Evolutionary conservation across 2,113 vertebrate genomes (phyloP).

Genomic region (Empidonax alnorum): DNA sequence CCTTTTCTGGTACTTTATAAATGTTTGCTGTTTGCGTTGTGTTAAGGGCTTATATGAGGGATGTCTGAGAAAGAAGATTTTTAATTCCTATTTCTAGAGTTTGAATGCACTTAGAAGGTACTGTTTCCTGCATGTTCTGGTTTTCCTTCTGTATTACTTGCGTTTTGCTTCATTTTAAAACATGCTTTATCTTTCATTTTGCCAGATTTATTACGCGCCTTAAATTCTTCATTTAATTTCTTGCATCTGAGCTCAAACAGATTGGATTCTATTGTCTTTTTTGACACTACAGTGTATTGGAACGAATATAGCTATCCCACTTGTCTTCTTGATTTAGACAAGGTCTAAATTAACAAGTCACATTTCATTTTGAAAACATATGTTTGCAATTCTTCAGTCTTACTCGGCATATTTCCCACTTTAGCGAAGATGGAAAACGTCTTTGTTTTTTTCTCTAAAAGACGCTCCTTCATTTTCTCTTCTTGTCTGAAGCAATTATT

Average conservation of each 20-base stretch:
- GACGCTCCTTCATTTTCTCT: background rate
- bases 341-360: slow-evolving; percentile 68
- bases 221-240: slow-evolving; percentile 57
- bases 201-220: slow-evolving; percentile 45
- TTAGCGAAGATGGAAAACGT: slow-evolving; percentile 24
- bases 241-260: slow-evolving; percentile 40
- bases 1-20: background rate
- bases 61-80: background rate
- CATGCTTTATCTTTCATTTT: slow-evolving; percentile 26
- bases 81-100: background rate
- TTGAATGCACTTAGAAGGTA: background rate
- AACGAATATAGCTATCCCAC: slow-evolving; percentile 58
- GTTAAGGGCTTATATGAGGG: background rate
- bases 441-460: slow-evolving; percentile 59
- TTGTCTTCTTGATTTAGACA: slow-evolving; percentile 58
- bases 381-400: slow-evolving; percentile 66
- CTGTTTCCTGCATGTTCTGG: background rate
- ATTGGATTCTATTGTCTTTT: slow-evolving; percentile 49
- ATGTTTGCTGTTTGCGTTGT: background rate
- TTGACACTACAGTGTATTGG: slow-evolving; percentile 41
- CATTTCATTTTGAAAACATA: slow-evolving; percentile 69
- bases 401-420: slow-evolving; percentile 46
- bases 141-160: background rate
- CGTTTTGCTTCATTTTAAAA: background rate
- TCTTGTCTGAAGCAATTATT: slow-evolving; percentile 54